Base-by-base conservation (phyloP, 2,113 vertebrate species). In the Neodon shergylaensis region DNA sequence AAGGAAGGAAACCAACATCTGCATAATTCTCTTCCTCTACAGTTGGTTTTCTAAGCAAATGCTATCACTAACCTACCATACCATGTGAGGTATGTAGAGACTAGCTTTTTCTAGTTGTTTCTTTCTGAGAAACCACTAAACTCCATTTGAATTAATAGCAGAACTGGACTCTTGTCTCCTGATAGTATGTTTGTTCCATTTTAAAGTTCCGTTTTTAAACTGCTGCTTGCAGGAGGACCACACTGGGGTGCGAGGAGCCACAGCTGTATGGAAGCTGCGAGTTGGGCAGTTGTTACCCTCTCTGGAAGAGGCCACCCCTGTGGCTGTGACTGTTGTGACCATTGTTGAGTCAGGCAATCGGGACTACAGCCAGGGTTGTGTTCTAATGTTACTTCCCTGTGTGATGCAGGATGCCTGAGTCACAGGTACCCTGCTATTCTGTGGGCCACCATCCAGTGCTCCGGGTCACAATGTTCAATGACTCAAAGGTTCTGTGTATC, bases 101-200 rank as follows among this genome's bases (percentile, higher is more conserved):
- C 79, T 58, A 19, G 39, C 82, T 54, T 68, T 66, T 94, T 92
- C 77, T 5, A 3, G 66, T 17, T 36, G 74, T 39, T 79, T 42
- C 39, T 72, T 78, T 39, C 31, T 81, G 95, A 91, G 86, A 94
- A 92, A 92, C 90, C 88, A 49, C 39, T 72, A 54, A 94, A n/a
- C 96, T 90, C 94, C 61, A 73, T 63, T 94, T 92, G 81, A 94
- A 92, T 82, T 90, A 77, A 44, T 87, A 90, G 84, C 82, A 76
- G 79, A 90, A 0, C 94, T 96, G 93, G 58, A 47, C 92, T n/a
- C 65, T 54, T 77, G 36, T 95, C 72, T 36, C 63, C 96, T 91
- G 21, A 77, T 39, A 72, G 90, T 85, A 52, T 44, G 19, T 49
- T 78, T 73, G 0, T 0, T 42, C 16, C 16, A 8, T 11, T 33